Percentiles rank a stretch among this genome's conserved stretches.
Conservation (phyloP, 2,797 vertebrate genomes). For the Tiaroga cobitis region DNA sequence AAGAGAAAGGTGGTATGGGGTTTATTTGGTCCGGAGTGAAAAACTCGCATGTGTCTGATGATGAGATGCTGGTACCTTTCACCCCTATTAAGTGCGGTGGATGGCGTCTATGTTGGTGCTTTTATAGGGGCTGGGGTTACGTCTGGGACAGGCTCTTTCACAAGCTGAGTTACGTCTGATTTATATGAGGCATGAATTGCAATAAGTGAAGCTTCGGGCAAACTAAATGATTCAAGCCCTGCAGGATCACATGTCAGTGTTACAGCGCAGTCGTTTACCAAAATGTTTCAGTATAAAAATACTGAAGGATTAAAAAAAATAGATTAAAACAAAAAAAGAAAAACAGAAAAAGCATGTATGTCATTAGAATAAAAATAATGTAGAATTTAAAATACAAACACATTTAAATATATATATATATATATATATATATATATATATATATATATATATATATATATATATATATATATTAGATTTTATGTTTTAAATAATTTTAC, state of each 20-base stretch:
- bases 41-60: constrained; percentile 7
- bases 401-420: neutral
- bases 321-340: no score
- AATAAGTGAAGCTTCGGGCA: constrained; percentile 15
- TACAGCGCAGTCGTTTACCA: neutral
- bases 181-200: constrained; percentile 18
- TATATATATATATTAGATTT: no score
- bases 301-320: no score
- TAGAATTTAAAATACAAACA: neutral
- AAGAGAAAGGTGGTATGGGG: neutral
- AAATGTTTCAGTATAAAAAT: neutral
- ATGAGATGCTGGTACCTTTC: constrained; percentile 29
- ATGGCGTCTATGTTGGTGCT: neutral
- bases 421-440: no score
- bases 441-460: no score
- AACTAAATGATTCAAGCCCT: constrained; percentile 9
- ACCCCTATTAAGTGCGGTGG: constrained; percentile 1
- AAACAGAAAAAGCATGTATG: no score
- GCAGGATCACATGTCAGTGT: neutral
- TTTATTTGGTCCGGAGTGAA: constrained; percentile 2
- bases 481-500: neutral
- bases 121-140: constrained; percentile 28
- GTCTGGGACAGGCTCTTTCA: constrained; percentile 17
- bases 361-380: neutral
- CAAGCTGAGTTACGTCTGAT: constrained; percentile 11